These are phyloP conservation scores for Phymorhynchus buccinoides DNA, from an alignment of 1,140 invertebrate species.

Conservation along the genomic window DNA sequence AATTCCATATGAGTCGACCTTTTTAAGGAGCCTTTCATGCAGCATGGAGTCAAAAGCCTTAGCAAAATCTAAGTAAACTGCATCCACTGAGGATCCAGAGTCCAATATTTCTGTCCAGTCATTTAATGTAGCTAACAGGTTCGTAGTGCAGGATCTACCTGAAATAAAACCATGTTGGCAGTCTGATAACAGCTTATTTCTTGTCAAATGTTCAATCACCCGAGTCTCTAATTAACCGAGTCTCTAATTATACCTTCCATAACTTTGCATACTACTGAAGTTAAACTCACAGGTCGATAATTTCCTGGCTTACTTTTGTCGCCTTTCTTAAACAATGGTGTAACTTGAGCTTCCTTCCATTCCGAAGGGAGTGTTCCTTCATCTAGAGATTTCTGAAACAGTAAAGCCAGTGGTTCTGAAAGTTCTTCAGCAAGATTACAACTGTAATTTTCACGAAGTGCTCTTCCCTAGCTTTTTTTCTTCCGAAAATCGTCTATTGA, in stretches of 20 bases:
- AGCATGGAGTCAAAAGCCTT: not conserved
- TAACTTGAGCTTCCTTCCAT: not conserved
- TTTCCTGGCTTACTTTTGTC: constrained; percentile 5
- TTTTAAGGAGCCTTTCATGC: not conserved
- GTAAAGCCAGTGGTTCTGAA: too few relatives aligned
- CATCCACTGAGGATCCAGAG: not conserved
- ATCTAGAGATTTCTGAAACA: not conserved
- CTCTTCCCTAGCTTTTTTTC: too few relatives aligned
- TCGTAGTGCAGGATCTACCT: not conserved
- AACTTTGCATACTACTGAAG: not conserved
- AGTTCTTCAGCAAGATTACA: too few relatives aligned
- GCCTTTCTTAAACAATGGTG: constrained; percentile 5
- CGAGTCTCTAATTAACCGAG: not conserved
- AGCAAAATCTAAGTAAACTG: constrained; percentile 8
- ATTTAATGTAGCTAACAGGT: not conserved
- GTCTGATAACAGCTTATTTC: not conserved
- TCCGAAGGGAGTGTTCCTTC: not conserved
- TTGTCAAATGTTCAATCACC: not conserved
- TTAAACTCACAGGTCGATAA: not conserved
- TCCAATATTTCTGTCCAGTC: not conserved
- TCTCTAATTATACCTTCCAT: not conserved
- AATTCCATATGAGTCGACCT: not conserved
- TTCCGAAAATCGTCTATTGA: too few relatives aligned
- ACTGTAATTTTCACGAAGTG: too few relatives aligned
- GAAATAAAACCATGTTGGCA: not conserved